A percentile compares a stretch with the other conserved stretches of the same genome.
These are phyloP conservation scores for Gambusia holbrooki DNA, from an alignment of 2,113 vertebrate genomes.

Conservation along the genomic window DNA sequence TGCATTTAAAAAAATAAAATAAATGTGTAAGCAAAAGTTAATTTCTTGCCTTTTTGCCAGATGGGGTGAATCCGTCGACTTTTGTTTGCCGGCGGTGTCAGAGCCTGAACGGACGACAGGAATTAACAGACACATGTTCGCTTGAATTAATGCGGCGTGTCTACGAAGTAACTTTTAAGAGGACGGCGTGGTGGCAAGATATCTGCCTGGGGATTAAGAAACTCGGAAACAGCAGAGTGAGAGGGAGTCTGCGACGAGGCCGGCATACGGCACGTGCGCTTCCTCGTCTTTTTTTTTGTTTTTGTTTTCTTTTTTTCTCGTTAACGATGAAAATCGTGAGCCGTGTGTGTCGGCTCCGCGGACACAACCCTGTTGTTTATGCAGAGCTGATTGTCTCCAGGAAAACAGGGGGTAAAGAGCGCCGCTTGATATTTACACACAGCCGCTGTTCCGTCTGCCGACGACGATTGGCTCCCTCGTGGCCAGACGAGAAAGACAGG, in stretches of 20 bases:
- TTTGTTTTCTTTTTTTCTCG: not conserved
- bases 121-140: constrained; percentile 4
- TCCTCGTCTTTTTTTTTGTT: not conserved
- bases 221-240: not conserved
- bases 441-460: constrained; percentile 60
- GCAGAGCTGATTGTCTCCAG: constrained; percentile 62
- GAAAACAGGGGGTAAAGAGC: constrained; percentile 51
- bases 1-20: not conserved
- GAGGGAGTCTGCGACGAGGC: constrained; percentile 11
- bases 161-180: constrained; percentile 18
- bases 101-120: constrained; percentile 14
- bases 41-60: not conserved
- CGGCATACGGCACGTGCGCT: not conserved
- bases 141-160: constrained; percentile 15
- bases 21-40: not conserved
- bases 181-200: constrained; percentile 20
- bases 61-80: constrained; percentile 28
- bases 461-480: constrained; percentile 68
- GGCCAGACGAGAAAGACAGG: constrained; percentile 59
- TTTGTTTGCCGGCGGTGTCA: constrained; percentile 17
- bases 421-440: constrained; percentile 74
- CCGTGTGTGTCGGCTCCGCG: constrained; percentile 40
- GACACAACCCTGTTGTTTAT: constrained; percentile 61
- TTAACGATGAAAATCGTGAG: constrained; percentile 53
- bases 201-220: constrained; percentile 1